phyloP scores from a whole-genome alignment of 2,888 invertebrate species.

The Oscheius sp. region DNA sequence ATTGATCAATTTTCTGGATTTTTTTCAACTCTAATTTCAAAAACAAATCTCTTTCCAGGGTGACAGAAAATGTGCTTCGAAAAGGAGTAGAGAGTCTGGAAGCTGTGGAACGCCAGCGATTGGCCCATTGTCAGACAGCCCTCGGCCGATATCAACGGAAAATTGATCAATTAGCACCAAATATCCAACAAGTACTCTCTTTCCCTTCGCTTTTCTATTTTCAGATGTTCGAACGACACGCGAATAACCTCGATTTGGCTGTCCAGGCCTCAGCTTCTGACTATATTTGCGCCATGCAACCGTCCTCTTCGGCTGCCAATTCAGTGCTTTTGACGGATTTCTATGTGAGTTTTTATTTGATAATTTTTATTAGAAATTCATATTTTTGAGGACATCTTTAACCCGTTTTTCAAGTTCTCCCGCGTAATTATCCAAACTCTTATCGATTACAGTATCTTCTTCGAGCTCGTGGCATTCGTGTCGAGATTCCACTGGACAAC shows the following conservation, averaged over 20 bases:
- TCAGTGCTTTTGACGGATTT: constrained; percentile 40
- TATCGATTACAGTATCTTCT: constrained; percentile 50
- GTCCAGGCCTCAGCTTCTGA: constrained; percentile 46
- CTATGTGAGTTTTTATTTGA: constrained; percentile 41
- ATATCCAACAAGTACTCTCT: constrained; percentile 46
- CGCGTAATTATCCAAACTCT: constrained; percentile 50
- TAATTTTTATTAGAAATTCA: neutral
- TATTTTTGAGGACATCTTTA: neutral
- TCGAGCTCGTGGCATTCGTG: constrained; percentile 57
- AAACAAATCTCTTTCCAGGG: constrained; percentile 34
- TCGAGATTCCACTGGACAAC: constrained; percentile 74
- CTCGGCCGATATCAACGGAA: constrained; percentile 58
- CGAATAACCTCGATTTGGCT: constrained; percentile 51
- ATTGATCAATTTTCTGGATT: no score
- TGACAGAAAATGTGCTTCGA: constrained; percentile 50
- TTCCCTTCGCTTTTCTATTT: neutral
- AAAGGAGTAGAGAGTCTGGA: constrained; percentile 59
- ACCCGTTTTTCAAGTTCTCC: constrained; percentile 30
- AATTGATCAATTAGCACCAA: constrained; percentile 57
- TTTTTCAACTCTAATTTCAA: neutral
- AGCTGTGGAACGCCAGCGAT: constrained; percentile 56
- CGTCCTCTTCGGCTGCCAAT: constrained; percentile 53
- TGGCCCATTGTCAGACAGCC: constrained; percentile 60
- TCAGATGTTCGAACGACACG: constrained; percentile 58
- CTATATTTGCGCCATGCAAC: constrained; percentile 50